Base-by-base conservation (phyloP, 2,113 vertebrate species). In the Madoqua kirkii region DNA sequence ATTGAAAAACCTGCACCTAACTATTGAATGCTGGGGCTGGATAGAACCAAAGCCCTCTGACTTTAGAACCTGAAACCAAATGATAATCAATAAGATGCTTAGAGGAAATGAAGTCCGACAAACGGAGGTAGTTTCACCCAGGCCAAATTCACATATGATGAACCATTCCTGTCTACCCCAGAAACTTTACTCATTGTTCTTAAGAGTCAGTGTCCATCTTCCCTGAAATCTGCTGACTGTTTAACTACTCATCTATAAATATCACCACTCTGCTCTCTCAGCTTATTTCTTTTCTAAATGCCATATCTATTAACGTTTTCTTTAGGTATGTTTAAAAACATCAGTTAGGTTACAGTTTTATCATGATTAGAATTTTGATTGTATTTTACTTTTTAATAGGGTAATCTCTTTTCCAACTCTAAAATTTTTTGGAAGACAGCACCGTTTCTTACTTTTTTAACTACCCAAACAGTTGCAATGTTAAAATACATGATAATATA, bases 31-130 rank as follows among this genome's bases (percentile, higher is more conserved):
- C 15, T 59, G 3, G 52, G 13, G 14, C 21, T 87, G 36, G 13
- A n/a, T 29, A 81, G 36, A 92, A 52, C 55, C 31, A 55, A 79
- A 85, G 45, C 48, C 78, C 10, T 95, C 45, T 71, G 48, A 79
- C 19, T 96, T 93, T 50, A 95, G 95, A 91, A 93, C 29, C 67
- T 71, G 71, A 95, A 86, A 55, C 15, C 48, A 82, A 82, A 79
- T 87, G n/a, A 91, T 95, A 95, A 93, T 93, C 78, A 76, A 88
- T 91, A 76, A 13, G 23, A 90, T 54, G 31, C 36, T 81, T 62
- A n/a, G 33, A 54, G 13, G 79, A 71, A 93, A 86, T 85, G 59
- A 93, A 93, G 60, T 96, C 88, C 45, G 59, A 94, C 60, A 84
- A 74, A 52, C 71, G 36, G 45, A 92, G 17, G 27, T 81, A 81